Evolutionary conservation across 2,888 invertebrate species (phyloP).

Genomic region (Coronaproctus castanopsis): DNA sequence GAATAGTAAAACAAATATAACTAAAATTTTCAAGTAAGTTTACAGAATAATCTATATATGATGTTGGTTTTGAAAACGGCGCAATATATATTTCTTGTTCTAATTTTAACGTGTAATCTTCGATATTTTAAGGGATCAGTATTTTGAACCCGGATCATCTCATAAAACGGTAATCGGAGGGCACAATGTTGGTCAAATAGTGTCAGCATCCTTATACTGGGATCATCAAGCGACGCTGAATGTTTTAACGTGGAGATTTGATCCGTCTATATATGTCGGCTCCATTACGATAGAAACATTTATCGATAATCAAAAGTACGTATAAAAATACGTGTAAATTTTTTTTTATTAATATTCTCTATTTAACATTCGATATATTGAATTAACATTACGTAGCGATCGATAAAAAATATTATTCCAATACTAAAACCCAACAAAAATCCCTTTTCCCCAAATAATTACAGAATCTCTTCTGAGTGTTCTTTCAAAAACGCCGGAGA

Average conservation of each 20-base stretch:
- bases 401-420: too few relatives aligned
- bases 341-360: too few relatives aligned
- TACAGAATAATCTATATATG: background rate
- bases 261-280: constrained; percentile 52
- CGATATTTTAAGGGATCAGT: constrained; percentile 27
- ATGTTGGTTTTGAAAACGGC: background rate
- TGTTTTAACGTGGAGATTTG: constrained; percentile 62
- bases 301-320: constrained; percentile 46
- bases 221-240: constrained; percentile 59
- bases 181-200: constrained; percentile 41
- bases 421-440: too few relatives aligned
- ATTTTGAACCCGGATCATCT: constrained; percentile 50
- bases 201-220: constrained; percentile 52
- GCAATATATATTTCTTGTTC: background rate
- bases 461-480: too few relatives aligned
- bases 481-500: too few relatives aligned
- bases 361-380: too few relatives aligned
- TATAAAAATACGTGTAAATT: too few relatives aligned
- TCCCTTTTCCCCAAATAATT: too few relatives aligned
- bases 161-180: constrained; percentile 48
- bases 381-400: too few relatives aligned
- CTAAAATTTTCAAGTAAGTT: constrained; percentile 22
- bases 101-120: background rate
- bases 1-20: constrained; percentile 35
- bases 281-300: constrained; percentile 49